A percentile compares a stretch with the other conserved stretches of the same genome.
phyloP scores from a whole-genome alignment of 2,888 invertebrate genomes.

The Diachrysia chrysitis region DNA sequence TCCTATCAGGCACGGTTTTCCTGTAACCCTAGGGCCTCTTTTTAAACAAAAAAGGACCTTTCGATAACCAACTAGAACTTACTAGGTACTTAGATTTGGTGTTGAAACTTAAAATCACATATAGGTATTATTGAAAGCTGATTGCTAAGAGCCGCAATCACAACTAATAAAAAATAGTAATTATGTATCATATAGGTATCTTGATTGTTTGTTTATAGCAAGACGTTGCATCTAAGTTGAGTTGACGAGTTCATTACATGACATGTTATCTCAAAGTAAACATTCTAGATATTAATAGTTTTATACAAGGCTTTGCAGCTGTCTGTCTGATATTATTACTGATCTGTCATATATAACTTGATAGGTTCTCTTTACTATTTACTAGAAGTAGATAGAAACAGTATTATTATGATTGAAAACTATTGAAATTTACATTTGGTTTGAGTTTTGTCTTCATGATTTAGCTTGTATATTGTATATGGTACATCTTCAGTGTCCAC shows the following conservation, averaged over 20 bases:
- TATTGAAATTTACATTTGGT: too few species aligned
- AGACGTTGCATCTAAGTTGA: conserved; percentile 36
- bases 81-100: not conserved
- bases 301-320: conserved; percentile 28
- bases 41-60: not conserved
- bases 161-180: conserved; percentile 21
- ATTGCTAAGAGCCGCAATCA: conserved; percentile 5
- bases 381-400: not conserved
- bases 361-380: conserved; percentile 3
- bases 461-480: too few species aligned
- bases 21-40: not conserved
- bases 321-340: conserved; percentile 23
- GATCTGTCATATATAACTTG: not conserved
- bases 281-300: conserved; percentile 52
- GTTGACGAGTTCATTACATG: conserved; percentile 57
- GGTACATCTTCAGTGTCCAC: too few species aligned
- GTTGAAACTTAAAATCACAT: not conserved
- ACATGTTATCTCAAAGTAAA: conserved; percentile 61
- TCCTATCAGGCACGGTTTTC: not conserved
- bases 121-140: conserved; percentile 8
- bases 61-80: not conserved
- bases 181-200: conserved; percentile 13
- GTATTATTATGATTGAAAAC: not conserved
- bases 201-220: conserved; percentile 33
- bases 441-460: too few species aligned